A percentile compares a stretch with the other conserved stretches of the same genome.
These are phyloP conservation scores for Chironomus striatipennis DNA, from an alignment of 1,140 invertebrate genomes.

Conservation along the genomic window DNA sequence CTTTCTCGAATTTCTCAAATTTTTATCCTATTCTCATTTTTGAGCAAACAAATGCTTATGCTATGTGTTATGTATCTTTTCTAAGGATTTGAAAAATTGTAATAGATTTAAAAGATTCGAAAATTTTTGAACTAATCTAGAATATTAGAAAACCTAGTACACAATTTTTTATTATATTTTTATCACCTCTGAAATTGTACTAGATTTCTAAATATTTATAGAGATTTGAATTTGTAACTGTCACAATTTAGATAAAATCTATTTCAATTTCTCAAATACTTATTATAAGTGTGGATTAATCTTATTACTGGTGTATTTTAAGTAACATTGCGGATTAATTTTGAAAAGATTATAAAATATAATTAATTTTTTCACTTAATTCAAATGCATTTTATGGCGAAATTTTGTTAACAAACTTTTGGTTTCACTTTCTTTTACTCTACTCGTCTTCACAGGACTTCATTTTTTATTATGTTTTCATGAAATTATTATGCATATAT, in stretches of 20 bases:
- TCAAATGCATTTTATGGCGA: conserved; percentile 7
- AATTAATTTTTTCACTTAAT: neutral
- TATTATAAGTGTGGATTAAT: neutral
- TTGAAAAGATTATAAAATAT: neutral
- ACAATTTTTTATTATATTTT: too few species aligned
- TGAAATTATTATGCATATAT: neutral
- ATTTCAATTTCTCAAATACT: too few species aligned
- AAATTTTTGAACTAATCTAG: too few species aligned
- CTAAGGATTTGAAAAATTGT: too few species aligned
- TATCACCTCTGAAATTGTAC: too few species aligned
- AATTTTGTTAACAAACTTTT: conserved; percentile 15
- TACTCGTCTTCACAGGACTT: conserved; percentile 1
- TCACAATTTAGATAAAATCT: too few species aligned
- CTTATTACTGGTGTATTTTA: neutral
- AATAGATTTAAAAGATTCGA: too few species aligned
- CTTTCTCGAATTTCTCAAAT: neutral
- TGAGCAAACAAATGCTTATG: neutral
- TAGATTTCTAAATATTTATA: too few species aligned
- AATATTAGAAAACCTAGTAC: too few species aligned
- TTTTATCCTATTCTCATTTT: neutral
- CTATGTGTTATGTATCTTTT: too few species aligned
- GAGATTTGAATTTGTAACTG: too few species aligned
- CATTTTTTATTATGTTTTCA: neutral
- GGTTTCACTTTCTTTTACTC: conserved; percentile 7
- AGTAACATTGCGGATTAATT: conserved; percentile 12